Evolutionary conservation across 2,888 invertebrate species (phyloP).

Genomic region (Arge pagana): DNA sequence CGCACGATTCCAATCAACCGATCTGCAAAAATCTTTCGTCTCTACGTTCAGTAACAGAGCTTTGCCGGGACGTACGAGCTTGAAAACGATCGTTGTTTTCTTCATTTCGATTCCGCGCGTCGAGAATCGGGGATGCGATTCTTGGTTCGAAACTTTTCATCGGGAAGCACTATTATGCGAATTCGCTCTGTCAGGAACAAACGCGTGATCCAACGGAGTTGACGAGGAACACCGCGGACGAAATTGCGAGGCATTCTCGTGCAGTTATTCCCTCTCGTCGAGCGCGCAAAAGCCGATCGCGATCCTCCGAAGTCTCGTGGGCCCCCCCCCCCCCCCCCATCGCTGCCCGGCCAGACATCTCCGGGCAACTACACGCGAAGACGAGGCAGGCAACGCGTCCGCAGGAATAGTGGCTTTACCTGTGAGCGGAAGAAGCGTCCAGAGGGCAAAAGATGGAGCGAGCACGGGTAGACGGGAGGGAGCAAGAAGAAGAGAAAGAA

Average conservation of each 20-base stretch:
- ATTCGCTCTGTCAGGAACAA: too few species aligned
- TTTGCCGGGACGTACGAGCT: too few species aligned
- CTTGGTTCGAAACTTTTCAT: too few species aligned
- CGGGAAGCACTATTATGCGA: too few species aligned
- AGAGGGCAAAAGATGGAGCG: conserved; percentile 27
- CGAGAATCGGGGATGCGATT: too few species aligned
- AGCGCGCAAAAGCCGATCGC: conserved; percentile 47
- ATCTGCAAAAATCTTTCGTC: too few species aligned
- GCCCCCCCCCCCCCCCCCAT: conserved; percentile 10
- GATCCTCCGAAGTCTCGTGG: conserved; percentile 42
- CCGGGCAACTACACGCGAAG: neutral
- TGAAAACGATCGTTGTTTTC: too few species aligned
- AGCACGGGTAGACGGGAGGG: conserved; percentile 21
- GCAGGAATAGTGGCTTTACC: conserved; percentile 42
- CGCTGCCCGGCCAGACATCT: conserved; percentile 1
- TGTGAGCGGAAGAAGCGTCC: conserved; percentile 27
- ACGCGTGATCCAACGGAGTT: too few species aligned
- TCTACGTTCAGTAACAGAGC: too few species aligned
- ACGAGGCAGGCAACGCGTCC: neutral
- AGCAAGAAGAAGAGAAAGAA: conserved; percentile 30
- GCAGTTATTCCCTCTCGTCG: conserved; percentile 36
- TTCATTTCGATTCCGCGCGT: too few species aligned
- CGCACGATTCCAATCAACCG: too few species aligned
- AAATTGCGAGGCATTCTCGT: conserved; percentile 32
- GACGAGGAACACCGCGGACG: too few species aligned